Base-by-base conservation (phyloP, 2,888 invertebrate species). In the Baronia brevicornis region DNA sequence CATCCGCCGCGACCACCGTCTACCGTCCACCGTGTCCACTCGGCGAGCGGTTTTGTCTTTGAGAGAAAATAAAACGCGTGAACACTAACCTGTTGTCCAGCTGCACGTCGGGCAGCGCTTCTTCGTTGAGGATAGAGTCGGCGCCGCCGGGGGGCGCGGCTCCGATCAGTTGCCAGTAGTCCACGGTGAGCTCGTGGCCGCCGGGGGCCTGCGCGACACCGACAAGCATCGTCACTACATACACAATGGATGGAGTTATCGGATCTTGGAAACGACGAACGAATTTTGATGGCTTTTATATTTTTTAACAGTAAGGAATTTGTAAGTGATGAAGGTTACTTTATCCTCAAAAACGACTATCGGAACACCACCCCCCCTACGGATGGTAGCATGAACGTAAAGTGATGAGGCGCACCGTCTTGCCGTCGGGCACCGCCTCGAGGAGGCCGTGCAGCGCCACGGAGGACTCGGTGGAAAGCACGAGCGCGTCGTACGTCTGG, bases 51-150 rank as follows among this genome's bases (percentile, higher is more conserved):
- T n/a, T n/a, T n/a, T n/a, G n/a, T n/a, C n/a, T n/a, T n/a, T 7
- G 4, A 19, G 4, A 6, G 8, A 20, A 14, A 6, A 10, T 21
- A 13, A 24, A 9, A 28, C n/a, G 10, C 5, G n/a, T 11, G 19
- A 2, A 3, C 3, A 8, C 11, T 18, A 37, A 84, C 85, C 85
- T 85, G 84, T 99, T 96, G 65, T 99, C 98, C 5, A 99, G 86
- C 69, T 97, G 97, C 0, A 98, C 96, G 72, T 99, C 99, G 0
- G 97, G 95, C 49, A 93, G 88, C 2, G 98, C 96, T 65, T 98
- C 96, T 78, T 97, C 98, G 65, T 99, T 99, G 36, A 99, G 89
- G 51, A 98, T 93, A 39, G 93, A 91, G 67, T 99, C 99, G n/a
- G 97, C 96, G 2, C 99, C 99, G 11, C 99, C 99, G 0, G 99